Evolutionary conservation across 2,113 vertebrate genomes (phyloP), one percentile per base, ranked within the genome.

Genomic region (Australoheros scitulus): DNA sequence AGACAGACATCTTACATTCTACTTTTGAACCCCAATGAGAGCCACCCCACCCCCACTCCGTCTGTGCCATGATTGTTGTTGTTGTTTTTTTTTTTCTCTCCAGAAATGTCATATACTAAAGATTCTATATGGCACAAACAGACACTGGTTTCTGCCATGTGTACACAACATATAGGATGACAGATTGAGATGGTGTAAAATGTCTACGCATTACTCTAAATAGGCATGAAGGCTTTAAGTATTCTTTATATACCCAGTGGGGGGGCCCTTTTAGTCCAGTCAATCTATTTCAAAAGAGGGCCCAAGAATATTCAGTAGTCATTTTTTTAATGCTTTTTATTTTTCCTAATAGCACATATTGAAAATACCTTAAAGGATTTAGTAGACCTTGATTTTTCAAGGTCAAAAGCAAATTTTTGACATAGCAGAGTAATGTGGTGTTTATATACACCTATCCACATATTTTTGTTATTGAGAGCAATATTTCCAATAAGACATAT

Each of bases 41-140:
- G 93, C 92, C 94, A 95, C 95, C 94, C 94, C 95, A 95, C 95
- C 95, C 95, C 95, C 96, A 86, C 91, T 91, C 96, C 95, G 93
- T 96, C 95, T 96, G 95, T 94, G 94, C 89, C 91, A 93, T 91
- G 90, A 94, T 94, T 94, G 93, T 95, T 94, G 64, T 92, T 83
- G 17, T 68, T 77, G 77, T 59, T 26, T 9, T 26, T 36, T 68
- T 80, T 88, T 88, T 82, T 75, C 87, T 90, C 90, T 90, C 79
- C 84, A 92, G 92, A 94, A 94, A 95, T 94, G 94, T 95, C 93
- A 95, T 93, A 91, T 89, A 93, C 90, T 92, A 93, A 86, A 88
- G 85, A 90, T 89, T 94, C 91, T 90, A 92, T 93, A 94, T 91
- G 88, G 93, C 94, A 91, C 89, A 93, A 94, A 95, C 92, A 94